phyloP scores from a whole-genome alignment of 2,888 invertebrate species.

The Diarsia brunnea region DNA sequence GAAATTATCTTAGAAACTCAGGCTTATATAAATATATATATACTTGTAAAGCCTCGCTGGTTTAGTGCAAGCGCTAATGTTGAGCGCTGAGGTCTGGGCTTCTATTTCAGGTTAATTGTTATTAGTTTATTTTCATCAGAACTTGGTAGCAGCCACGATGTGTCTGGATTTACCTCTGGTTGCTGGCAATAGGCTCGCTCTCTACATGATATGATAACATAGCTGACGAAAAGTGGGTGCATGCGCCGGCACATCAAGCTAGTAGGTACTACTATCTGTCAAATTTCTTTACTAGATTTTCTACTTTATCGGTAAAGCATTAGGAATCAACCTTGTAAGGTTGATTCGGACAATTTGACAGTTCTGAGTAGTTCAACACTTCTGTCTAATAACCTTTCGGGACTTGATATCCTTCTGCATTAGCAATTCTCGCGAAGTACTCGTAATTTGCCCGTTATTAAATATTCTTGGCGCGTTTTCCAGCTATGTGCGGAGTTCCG shows the following conservation, averaged over 20 bases:
- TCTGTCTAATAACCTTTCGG: not conserved
- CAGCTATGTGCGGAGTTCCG: conserved; percentile 48
- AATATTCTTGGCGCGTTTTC: conserved; percentile 54
- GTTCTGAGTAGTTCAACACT: too few relatives aligned
- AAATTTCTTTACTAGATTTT: too few relatives aligned
- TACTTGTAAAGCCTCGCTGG: not conserved
- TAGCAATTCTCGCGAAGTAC: conserved; percentile 11
- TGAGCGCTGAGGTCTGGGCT: not conserved
- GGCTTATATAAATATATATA: not conserved
- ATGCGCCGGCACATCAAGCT: too few relatives aligned
- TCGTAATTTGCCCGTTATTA: conserved; percentile 37
- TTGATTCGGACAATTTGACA: too few relatives aligned
- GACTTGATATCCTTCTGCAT: not conserved
- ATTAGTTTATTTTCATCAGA: not conserved
- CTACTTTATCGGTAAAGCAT: too few relatives aligned
- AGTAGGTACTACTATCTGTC: too few relatives aligned
- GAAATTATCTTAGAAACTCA: conserved; percentile 62
- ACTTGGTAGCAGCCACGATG: not conserved
- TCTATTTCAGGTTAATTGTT: not conserved
- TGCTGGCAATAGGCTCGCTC: not conserved
- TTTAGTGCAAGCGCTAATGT: not conserved
- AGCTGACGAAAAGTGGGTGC: too few relatives aligned
- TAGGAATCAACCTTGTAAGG: too few relatives aligned
- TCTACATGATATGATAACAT: too few relatives aligned
- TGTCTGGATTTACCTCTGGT: not conserved